Evolutionary conservation across 2,888 invertebrate species (phyloP).

Genomic region (Drosophila eohydei): DNA sequence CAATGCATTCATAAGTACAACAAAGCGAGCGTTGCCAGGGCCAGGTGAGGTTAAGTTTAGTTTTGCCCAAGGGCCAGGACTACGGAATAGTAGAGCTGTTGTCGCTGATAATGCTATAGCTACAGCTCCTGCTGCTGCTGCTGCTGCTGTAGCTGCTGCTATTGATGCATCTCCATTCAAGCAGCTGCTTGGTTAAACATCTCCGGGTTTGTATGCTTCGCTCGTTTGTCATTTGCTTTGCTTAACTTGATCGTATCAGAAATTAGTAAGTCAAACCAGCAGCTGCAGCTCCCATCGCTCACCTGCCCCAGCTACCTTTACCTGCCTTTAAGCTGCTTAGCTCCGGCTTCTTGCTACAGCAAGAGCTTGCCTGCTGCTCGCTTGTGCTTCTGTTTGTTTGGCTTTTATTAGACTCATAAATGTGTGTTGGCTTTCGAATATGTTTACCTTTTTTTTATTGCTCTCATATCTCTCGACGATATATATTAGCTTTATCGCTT

Average conservation of each 20-base stretch:
- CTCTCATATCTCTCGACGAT: conserved; percentile 26
- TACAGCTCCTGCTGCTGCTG: background rate
- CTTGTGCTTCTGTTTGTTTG: conserved; percentile 30
- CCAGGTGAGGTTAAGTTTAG: conserved; percentile 40
- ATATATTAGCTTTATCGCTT: conserved; percentile 44
- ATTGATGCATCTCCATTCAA: conserved; percentile 7
- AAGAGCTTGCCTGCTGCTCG: conserved; percentile 3
- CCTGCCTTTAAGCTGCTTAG: conserved; percentile 33
- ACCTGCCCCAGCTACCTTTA: too few species aligned
- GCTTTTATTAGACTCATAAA: conserved; percentile 49
- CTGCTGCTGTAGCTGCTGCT: background rate
- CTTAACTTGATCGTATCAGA: conserved; percentile 75
- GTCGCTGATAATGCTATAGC: background rate
- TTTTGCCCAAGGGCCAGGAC: conserved; percentile 20
- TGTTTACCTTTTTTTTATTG: conserved; percentile 54
- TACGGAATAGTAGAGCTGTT: conserved; percentile 1
- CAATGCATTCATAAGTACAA: conserved; percentile 54
- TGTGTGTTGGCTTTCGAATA: conserved; percentile 31
- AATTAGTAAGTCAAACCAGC: conserved; percentile 72
- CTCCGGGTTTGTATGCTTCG: conserved; percentile 27
- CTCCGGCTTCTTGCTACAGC: conserved; percentile 9
- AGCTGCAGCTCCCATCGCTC: background rate
- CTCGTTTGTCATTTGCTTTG: conserved; percentile 60
- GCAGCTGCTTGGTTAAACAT: conserved; percentile 18
- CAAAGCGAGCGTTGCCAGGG: conserved; percentile 29